Evolutionary conservation across 2,797 vertebrate genomes (phyloP).

Genomic region (Nannoperca obscura): DNA sequence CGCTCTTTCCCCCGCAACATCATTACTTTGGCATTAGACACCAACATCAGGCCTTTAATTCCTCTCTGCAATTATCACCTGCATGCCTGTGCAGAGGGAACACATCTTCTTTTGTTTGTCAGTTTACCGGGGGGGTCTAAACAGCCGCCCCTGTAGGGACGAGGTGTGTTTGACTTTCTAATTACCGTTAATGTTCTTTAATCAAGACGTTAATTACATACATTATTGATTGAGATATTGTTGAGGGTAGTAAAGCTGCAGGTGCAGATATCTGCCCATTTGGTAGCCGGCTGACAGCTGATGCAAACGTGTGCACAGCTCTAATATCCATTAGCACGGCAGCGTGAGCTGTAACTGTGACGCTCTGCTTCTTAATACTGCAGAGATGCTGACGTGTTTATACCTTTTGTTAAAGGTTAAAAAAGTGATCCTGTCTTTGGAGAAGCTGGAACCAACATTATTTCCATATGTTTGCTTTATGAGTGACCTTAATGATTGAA

Average conservation of each 20-base stretch:
- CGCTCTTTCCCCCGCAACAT: slow-evolving; percentile 23
- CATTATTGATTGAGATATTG: background rate
- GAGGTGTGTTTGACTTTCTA: background rate
- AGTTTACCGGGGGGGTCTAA: slow-evolving; percentile 36
- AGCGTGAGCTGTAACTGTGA: slow-evolving; percentile 38
- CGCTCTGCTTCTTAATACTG: too few species aligned
- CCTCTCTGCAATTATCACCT: slow-evolving; percentile 67
- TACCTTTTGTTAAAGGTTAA: too few species aligned
- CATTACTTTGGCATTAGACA: slow-evolving; percentile 70
- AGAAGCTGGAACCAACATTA: background rate
- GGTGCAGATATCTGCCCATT: slow-evolving; percentile 18
- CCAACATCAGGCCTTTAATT: slow-evolving; percentile 49
- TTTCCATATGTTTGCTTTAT: background rate
- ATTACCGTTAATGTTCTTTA: slow-evolving; percentile 38
- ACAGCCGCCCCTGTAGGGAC: slow-evolving; percentile 12
- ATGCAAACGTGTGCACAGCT: slow-evolving; percentile 52
- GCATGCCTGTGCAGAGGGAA: slow-evolving; percentile 69
- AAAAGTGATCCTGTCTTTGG: too few species aligned
- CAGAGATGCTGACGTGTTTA: too few species aligned
- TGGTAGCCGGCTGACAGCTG: slow-evolving; percentile 23
- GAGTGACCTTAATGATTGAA: background rate
- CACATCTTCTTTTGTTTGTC: slow-evolving; percentile 67
- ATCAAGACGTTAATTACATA: slow-evolving; percentile 27
- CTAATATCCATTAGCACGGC: slow-evolving; percentile 39
- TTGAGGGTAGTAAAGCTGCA: slow-evolving; percentile 17